phyloP scores from a whole-genome alignment of 1,140 invertebrate genomes.

The Drosophila guanche region DNA sequence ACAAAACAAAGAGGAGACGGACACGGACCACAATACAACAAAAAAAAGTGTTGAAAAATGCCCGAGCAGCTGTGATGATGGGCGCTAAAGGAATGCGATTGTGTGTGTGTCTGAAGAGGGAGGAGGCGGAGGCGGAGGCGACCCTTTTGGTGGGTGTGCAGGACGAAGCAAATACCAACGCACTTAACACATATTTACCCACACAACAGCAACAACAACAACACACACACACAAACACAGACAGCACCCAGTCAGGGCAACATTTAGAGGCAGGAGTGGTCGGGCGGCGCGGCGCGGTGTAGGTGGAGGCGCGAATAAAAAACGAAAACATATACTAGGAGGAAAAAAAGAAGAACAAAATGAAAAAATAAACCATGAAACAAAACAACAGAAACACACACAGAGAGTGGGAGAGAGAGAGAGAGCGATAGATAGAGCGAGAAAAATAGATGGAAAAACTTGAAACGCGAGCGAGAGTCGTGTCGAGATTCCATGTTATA shows the following conservation, averaged over 20 bases:
- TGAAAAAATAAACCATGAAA: conserved; percentile 8
- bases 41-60: conserved; percentile 75
- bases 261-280: conserved; percentile 40
- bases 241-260: neutral
- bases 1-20: conserved; percentile 20
- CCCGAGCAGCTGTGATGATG: conserved; percentile 57
- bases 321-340: conserved; percentile 35
- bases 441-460: conserved; percentile 42
- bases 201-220: conserved; percentile 35
- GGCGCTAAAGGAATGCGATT: no score
- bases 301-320: conserved; percentile 6
- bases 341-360: conserved; percentile 30
- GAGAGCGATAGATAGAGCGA: no score
- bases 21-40: conserved; percentile 42
- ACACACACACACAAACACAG: conserved; percentile 23
- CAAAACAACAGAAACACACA: conserved; percentile 4
- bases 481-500: conserved; percentile 58
- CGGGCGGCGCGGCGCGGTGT: no score
- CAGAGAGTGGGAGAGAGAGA: conserved; percentile 2
- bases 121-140: neutral
- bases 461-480: conserved; percentile 64
- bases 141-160: neutral
- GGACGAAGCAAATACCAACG: conserved; percentile 71
- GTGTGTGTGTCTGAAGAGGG: neutral
- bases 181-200: conserved; percentile 79